phyloP scores from a whole-genome alignment of 2,888 invertebrate genomes.

The Microplitis manilae region DNA sequence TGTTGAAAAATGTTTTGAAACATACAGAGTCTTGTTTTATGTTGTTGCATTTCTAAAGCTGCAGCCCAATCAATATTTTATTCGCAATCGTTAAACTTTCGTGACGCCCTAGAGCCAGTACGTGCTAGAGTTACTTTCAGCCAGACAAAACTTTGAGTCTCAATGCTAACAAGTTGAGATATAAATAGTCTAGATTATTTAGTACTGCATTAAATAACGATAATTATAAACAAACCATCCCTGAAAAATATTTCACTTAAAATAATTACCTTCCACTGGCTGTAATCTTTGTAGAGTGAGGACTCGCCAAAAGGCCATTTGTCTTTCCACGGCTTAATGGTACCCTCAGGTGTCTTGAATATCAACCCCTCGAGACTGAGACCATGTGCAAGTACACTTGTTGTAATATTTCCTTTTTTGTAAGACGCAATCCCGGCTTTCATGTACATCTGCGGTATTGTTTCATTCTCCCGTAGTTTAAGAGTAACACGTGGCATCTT shows the following conservation, averaged over 20 bases:
- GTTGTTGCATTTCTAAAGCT: constrained; percentile 48
- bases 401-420: constrained; percentile 65
- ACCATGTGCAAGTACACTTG: constrained; percentile 62
- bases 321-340: constrained; percentile 75
- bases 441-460: constrained; percentile 64
- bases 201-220: background rate
- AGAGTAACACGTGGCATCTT: constrained; percentile 61
- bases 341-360: constrained; percentile 64
- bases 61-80: constrained; percentile 59
- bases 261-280: constrained; percentile 77
- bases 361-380: constrained; percentile 64
- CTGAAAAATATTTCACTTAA: background rate
- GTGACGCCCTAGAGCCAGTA: background rate
- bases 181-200: constrained; percentile 1
- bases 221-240: background rate
- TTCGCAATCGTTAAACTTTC: constrained; percentile 24
- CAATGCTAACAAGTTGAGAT: constrained; percentile 13
- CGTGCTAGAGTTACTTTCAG: background rate
- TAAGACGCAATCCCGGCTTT: constrained; percentile 64
- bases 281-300: constrained; percentile 74
- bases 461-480: constrained; percentile 62
- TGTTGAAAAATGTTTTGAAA: no score
- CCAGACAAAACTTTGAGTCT: constrained; percentile 9
- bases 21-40: background rate
- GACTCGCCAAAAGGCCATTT: constrained; percentile 80